Evolutionary conservation across 2,888 invertebrate species (phyloP).

Genomic region (Sarcophaga variegata): DNA sequence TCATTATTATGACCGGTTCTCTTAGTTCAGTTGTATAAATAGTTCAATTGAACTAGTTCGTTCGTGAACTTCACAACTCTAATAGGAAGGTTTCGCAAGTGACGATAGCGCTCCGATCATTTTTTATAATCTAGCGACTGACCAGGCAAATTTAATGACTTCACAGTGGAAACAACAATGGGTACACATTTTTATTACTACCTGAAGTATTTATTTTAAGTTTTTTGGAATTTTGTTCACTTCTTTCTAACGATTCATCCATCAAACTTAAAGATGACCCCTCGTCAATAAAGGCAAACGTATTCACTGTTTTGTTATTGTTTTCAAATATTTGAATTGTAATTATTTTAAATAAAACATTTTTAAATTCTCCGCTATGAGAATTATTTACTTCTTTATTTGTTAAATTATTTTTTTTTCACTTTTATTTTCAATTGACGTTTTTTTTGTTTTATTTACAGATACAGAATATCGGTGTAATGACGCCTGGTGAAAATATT

Average conservation of each 20-base stretch:
- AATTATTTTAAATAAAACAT: constrained; percentile 40
- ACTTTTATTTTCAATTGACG: not conserved
- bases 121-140: constrained; percentile 30
- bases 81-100: constrained; percentile 19
- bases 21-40: too few species aligned
- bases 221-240: constrained; percentile 7
- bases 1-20: too few species aligned
- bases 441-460: too few species aligned
- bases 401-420: not conserved
- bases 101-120: constrained; percentile 14
- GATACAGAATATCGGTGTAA: constrained; percentile 26
- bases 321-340: constrained; percentile 28
- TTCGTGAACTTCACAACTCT: too few species aligned
- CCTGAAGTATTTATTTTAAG: constrained; percentile 39
- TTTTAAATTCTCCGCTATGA: not conserved
- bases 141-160: constrained; percentile 8
- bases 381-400: constrained; percentile 1
- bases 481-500: constrained; percentile 33
- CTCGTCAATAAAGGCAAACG: not conserved
- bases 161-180: constrained; percentile 30
- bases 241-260: constrained; percentile 25
- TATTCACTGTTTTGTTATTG: not conserved
- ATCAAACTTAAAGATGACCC: constrained; percentile 18
- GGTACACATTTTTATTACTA: constrained; percentile 13
- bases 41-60: too few species aligned